phyloP scores from a whole-genome alignment of 2,888 invertebrate genomes.

The Rotaria socialis region DNA sequence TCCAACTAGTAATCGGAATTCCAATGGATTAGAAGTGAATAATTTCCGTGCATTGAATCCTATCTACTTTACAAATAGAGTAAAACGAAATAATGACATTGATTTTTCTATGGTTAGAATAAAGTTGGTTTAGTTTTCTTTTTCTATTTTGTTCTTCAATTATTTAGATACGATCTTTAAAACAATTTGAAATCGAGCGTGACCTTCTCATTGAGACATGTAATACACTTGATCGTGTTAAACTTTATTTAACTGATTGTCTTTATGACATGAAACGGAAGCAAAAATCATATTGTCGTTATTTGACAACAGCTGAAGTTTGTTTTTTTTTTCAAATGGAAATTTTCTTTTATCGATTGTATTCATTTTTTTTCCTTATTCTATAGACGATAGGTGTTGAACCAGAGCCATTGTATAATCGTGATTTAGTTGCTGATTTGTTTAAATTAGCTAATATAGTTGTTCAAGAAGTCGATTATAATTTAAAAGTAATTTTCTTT shows the following conservation, averaged over 20 bases:
- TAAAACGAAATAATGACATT: background rate
- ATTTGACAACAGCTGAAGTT: background rate
- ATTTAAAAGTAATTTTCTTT: background rate
- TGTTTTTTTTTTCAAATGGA: background rate
- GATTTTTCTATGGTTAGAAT: background rate
- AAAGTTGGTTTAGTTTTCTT: background rate
- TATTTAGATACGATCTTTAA: slow-evolving; percentile 1
- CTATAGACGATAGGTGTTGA: background rate
- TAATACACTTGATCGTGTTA: slow-evolving; percentile 10
- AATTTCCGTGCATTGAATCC: background rate
- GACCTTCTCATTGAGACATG: slow-evolving; percentile 3
- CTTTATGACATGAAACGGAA: background rate
- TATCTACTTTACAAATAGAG: background rate
- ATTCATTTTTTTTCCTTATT: background rate
- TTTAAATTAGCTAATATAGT: slow-evolving; percentile 18
- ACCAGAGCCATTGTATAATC: background rate
- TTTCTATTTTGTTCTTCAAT: background rate
- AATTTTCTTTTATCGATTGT: too few relatives aligned
- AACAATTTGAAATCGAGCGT: slow-evolving; percentile 10
- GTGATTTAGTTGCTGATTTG: slow-evolving; percentile 30
- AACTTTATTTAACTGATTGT: background rate
- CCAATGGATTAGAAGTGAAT: background rate
- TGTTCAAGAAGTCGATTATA: background rate
- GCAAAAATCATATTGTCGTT: slow-evolving; percentile 7
- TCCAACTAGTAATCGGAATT: background rate